Conservation (phyloP, 2,797 vertebrate species). For the Macroramphosus scolopax region DNA sequence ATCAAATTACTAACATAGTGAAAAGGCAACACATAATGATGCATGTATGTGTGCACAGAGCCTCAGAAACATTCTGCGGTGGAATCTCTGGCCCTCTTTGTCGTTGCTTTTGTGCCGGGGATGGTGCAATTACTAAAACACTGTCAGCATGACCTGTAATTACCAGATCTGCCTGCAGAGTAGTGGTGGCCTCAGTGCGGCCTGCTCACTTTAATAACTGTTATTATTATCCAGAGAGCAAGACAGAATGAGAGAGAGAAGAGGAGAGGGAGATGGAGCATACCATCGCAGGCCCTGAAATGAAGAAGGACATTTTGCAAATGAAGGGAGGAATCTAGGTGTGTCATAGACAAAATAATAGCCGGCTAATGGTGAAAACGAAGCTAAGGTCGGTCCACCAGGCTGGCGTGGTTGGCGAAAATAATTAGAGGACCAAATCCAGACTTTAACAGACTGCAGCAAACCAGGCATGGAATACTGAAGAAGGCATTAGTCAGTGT, state of each 20-base stretch:
- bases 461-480: slow-evolving; percentile 62
- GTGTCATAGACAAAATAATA: slow-evolving; percentile 61
- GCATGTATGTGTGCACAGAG: slow-evolving; percentile 37
- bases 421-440: slow-evolving; percentile 67
- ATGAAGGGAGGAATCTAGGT: slow-evolving; percentile 64
- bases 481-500: slow-evolving; percentile 60
- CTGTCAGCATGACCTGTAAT: slow-evolving; percentile 76
- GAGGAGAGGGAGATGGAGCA: slow-evolving; percentile 27
- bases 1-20: slow-evolving; percentile 48
- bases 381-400: slow-evolving; percentile 51
- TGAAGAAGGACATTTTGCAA: slow-evolving; percentile 55
- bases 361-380: slow-evolving; percentile 40
- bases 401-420: slow-evolving; percentile 54
- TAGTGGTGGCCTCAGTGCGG: slow-evolving; percentile 65
- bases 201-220: slow-evolving; percentile 74
- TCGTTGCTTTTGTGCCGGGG: slow-evolving; percentile 62
- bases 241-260: slow-evolving; percentile 46
- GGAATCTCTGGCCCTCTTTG: slow-evolving; percentile 55
- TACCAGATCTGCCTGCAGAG: slow-evolving; percentile 71
- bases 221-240: slow-evolving; percentile 76
- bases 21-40: slow-evolving; percentile 48
- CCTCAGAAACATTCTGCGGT: slow-evolving; percentile 43
- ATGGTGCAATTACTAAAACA: slow-evolving; percentile 76
- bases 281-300: slow-evolving; percentile 40
- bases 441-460: slow-evolving; percentile 66